phyloP scores from a whole-genome alignment of 1,140 invertebrate species.

The Mizuhopecten yessoensis region DNA sequence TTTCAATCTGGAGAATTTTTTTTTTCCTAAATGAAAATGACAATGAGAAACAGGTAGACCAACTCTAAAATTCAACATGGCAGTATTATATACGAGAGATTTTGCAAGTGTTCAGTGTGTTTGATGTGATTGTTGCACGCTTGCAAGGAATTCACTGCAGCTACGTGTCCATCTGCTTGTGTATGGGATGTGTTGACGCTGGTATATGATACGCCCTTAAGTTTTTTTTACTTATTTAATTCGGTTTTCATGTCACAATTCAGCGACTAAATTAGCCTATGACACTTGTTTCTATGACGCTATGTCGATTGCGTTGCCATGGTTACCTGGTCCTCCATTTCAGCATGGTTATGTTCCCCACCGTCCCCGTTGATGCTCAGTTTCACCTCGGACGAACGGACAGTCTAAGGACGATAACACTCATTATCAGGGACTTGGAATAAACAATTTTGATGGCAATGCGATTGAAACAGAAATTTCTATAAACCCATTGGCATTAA shows the following conservation, averaged over 20 bases:
- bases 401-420: slow-evolving; percentile 6
- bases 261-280: not conserved
- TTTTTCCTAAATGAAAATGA: no score
- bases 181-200: no score
- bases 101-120: not conserved
- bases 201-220: no score
- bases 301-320: not conserved
- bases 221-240: no score
- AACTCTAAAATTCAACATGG: not conserved
- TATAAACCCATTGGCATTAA: no score
- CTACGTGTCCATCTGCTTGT: no score
- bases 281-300: not conserved
- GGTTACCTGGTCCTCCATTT: not conserved
- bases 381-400: not conserved
- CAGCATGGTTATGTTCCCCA: not conserved
- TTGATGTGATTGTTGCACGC: not conserved
- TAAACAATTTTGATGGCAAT: not conserved
- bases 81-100: no score
- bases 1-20: no score
- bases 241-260: no score
- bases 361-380: slow-evolving; percentile 36
- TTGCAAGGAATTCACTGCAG: not conserved
- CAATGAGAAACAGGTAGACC: no score
- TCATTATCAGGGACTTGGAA: not conserved
- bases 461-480: no score